These are phyloP conservation scores for Manis pentadactyla DNA, from an alignment of 2,797 vertebrate species.

Conservation along the genomic window DNA sequence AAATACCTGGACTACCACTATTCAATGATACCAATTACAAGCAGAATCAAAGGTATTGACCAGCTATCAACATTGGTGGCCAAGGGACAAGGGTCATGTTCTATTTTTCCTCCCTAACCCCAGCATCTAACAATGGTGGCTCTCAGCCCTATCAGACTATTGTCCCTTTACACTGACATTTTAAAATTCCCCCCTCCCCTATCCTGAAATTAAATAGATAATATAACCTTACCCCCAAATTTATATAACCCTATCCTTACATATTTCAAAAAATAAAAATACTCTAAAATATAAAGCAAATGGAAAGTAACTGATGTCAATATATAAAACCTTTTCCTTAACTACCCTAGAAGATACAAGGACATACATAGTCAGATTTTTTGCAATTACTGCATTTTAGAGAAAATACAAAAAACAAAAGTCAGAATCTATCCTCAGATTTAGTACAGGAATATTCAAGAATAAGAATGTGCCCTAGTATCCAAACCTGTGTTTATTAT, in stretches of 20 bases:
- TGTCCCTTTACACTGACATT: neutral
- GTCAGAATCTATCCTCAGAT: neutral
- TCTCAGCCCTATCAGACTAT: neutral
- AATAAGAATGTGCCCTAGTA: neutral
- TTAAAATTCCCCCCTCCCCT: neutral
- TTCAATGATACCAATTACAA: neutral
- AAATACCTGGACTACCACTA: neutral
- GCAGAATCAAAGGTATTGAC: neutral
- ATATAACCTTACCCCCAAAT: neutral
- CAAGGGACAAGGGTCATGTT: neutral
- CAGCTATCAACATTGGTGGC: neutral
- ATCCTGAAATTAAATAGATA: neutral
- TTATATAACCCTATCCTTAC: neutral
- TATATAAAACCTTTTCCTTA: neutral
- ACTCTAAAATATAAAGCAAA: constrained; percentile 15
- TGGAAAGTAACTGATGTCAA: neutral
- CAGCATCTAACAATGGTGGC: neutral
- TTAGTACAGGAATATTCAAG: neutral
- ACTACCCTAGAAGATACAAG: neutral
- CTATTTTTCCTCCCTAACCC: neutral
- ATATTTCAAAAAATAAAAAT: constrained; percentile 27
- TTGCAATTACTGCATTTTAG: neutral
- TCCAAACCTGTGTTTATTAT: neutral
- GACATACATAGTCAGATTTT: neutral
- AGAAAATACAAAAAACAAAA: neutral